phyloP scores from a whole-genome alignment of 2,888 invertebrate genomes.

The Epicampocera succincta region DNA sequence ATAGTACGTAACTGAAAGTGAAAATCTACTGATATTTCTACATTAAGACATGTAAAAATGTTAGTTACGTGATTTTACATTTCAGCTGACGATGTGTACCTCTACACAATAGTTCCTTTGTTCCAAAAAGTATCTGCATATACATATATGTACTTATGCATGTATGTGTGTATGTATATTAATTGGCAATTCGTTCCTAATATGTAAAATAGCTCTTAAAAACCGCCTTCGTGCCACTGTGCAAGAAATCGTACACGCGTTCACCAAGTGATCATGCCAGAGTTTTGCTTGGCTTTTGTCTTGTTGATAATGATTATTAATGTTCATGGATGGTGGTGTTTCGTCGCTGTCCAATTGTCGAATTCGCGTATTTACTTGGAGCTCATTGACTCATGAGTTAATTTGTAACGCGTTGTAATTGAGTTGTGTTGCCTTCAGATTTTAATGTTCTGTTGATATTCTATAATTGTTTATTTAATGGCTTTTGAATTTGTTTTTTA shows the following conservation, averaged over 20 bases:
- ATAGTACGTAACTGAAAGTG: too few relatives aligned
- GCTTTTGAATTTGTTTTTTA: not conserved
- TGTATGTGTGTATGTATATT: too few relatives aligned
- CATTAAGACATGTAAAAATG: too few relatives aligned
- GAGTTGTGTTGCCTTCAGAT: not conserved
- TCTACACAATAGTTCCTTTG: too few relatives aligned
- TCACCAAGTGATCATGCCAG: constrained; percentile 44
- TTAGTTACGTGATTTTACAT: too few relatives aligned
- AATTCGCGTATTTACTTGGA: not conserved
- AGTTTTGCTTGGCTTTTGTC: constrained; percentile 21
- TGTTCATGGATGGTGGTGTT: constrained; percentile 36
- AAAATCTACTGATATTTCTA: too few relatives aligned
- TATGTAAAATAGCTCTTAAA: constrained; percentile 15
- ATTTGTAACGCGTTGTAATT: constrained; percentile 7
- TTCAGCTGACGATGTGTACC: too few relatives aligned
- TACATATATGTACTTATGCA: too few relatives aligned
- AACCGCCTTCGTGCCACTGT: constrained; percentile 27
- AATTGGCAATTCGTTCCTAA: too few relatives aligned
- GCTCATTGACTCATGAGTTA: not conserved
- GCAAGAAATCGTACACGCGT: constrained; percentile 40
- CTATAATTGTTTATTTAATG: not conserved
- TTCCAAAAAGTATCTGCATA: too few relatives aligned
- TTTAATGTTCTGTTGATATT: constrained; percentile 52
- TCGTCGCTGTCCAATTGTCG: constrained; percentile 2
- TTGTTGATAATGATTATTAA: constrained; percentile 25